Evolutionary conservation across 2,797 vertebrate genomes (phyloP), one percentile per base, ranked within the genome.

Genomic region (Pteronotus mesoamericanus): DNA sequence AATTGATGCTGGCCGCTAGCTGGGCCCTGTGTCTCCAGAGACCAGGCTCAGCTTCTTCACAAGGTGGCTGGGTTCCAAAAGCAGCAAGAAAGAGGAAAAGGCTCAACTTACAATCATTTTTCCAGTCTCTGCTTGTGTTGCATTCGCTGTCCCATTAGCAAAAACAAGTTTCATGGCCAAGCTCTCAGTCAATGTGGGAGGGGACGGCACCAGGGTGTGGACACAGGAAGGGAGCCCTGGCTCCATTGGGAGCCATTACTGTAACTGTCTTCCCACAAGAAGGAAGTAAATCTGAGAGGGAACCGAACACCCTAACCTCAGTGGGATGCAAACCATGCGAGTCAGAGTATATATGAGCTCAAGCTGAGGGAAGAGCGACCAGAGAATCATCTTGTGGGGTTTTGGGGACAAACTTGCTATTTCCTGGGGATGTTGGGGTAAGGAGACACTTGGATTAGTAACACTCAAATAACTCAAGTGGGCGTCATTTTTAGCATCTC

Each of bases 251-350:
- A 88, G 61, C 74, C 78, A 79, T 96, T 57, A 87, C 84, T 90
- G 4, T 72, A 66, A 89, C 87, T 44, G 59, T 57, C 92, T 91
- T 39, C 95, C 89, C 92, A 77, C 88, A 84, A 93, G 86, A 86
- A 94, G 96, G 95, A 98, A 97, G 94, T 59, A 46, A 74, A 75
- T 96, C 46, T 79, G 83, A 94, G 90, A 84, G 85, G 86, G 77
- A 94, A 59, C 72, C 24, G 29, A 74, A 68, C 22, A 26, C 66
- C 53, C 59, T 66, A 95, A 95, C 92, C 96, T 95, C 96, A 96
- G 79, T 14, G 72, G 82, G 86, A 95, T 74, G 37, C 55, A 84
- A 86, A 89, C 68, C 74, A 16, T 48, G 84, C 1, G 0, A 92
- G 66, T 92, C 96, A 86, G 34, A 71, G 75, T 80, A 75, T 46